A percentile compares a stretch with the other conserved stretches of the same genome.
Conservation (phyloP, 2,797 vertebrate genomes). For the Syngnathus rostellatus region DNA sequence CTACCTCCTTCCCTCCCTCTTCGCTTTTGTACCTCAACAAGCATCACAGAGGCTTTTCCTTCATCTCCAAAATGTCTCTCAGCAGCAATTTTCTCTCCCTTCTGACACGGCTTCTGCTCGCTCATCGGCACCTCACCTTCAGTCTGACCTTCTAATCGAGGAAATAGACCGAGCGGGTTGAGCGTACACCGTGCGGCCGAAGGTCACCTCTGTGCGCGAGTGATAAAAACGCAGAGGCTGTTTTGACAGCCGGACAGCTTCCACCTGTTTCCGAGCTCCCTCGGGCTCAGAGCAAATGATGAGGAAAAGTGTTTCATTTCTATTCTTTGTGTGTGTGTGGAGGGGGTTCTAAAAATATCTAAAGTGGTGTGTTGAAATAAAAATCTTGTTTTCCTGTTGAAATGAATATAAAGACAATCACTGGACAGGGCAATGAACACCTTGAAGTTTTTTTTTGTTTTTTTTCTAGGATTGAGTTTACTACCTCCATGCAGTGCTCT, state of each 20-base stretch:
- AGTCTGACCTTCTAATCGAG: conserved; percentile 29
- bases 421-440: neutral
- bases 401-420: conserved; percentile 2
- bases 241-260: conserved; percentile 55
- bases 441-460: neutral
- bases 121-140: conserved; percentile 18
- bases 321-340: neutral
- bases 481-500: neutral
- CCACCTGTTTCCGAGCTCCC: conserved; percentile 38
- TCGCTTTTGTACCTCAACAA: conserved; percentile 24
- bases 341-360: neutral
- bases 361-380: neutral
- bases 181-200: conserved; percentile 26
- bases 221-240: conserved; percentile 46
- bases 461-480: neutral
- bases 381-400: neutral
- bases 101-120: neutral
- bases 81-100: conserved; percentile 11
- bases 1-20: neutral
- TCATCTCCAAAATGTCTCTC: conserved; percentile 27
- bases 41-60: conserved; percentile 16
- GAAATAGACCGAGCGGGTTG: conserved; percentile 31
- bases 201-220: conserved; percentile 54
- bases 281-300: conserved; percentile 22
- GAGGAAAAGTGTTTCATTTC: conserved; percentile 5